These are phyloP conservation scores for Drosophila borealis DNA, from an alignment of 2,888 invertebrate species.

Conservation along the genomic window DNA sequence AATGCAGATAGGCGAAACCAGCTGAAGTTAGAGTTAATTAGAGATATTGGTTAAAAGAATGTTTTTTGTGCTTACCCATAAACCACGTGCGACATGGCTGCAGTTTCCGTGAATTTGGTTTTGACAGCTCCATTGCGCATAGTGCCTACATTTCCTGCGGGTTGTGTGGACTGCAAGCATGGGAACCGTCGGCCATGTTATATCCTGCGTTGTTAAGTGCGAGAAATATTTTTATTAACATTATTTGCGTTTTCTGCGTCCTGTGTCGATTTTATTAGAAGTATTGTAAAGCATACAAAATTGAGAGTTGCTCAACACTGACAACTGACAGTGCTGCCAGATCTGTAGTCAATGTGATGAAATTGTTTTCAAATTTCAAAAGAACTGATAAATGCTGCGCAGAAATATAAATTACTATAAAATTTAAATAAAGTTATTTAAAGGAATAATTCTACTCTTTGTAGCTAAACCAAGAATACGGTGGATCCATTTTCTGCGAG, in stretches of 20 bases:
- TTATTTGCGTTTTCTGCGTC: constrained; percentile 5
- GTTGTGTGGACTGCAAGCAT: neutral
- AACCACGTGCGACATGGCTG: constrained; percentile 92
- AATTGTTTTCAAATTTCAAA: neutral
- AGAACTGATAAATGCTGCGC: neutral
- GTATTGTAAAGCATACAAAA: constrained; percentile 12
- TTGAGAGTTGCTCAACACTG: constrained; percentile 2
- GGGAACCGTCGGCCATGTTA: too few species aligned
- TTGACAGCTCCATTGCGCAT: constrained; percentile 90
- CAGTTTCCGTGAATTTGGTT: constrained; percentile 91
- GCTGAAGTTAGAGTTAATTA: constrained; percentile 86
- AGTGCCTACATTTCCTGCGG: neutral
- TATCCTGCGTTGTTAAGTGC: neutral
- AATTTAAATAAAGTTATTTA: neutral
- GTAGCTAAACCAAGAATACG: neutral
- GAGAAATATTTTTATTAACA: neutral
- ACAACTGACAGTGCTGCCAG: neutral
- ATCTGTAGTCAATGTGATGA: neutral
- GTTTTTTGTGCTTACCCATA: constrained; percentile 87
- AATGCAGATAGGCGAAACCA: constrained; percentile 94
- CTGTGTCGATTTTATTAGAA: constrained; percentile 3
- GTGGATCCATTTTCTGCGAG: neutral
- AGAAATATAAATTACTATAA: neutral
- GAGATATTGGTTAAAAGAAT: neutral
- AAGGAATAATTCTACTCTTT: too few species aligned